Evolutionary conservation across 2,888 invertebrate species (phyloP).

Genomic region (Melanotus villosus): DNA sequence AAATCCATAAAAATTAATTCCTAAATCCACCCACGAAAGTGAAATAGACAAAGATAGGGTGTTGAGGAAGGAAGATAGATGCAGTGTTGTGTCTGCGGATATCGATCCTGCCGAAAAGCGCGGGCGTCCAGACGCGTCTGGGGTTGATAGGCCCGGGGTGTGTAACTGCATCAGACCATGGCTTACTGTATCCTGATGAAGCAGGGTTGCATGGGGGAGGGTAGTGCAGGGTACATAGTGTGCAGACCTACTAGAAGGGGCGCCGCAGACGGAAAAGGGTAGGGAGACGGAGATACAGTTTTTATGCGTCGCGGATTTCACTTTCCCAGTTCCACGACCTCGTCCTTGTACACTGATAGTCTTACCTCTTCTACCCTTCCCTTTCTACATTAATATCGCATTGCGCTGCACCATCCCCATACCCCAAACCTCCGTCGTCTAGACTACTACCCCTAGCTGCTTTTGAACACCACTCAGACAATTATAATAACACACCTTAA

Average conservation of each 20-base stretch:
- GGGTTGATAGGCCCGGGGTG: constrained; percentile 57
- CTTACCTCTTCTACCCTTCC: constrained; percentile 44
- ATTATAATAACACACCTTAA: constrained; percentile 22
- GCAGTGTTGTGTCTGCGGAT: constrained; percentile 69
- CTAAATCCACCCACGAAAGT: neutral
- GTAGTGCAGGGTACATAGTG: constrained; percentile 38
- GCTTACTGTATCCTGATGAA: constrained; percentile 37
- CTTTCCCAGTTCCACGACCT: constrained; percentile 68
- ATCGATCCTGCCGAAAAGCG: constrained; percentile 74
- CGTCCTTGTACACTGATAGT: constrained; percentile 63
- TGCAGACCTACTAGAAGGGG: constrained; percentile 48
- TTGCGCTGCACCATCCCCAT: constrained; percentile 48
- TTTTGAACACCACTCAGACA: constrained; percentile 33
- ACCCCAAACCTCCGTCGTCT: constrained; percentile 58
- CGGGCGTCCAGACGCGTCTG: constrained; percentile 67
- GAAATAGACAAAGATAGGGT: constrained; percentile 23
- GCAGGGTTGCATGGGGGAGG: constrained; percentile 47
- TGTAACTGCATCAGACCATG: constrained; percentile 40
- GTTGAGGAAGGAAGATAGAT: constrained; percentile 34
- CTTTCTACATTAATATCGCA: constrained; percentile 36
- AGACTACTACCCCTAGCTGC: constrained; percentile 51
- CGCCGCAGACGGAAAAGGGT: constrained; percentile 61
- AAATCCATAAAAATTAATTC: constrained; percentile 15
- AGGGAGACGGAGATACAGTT: constrained; percentile 59
- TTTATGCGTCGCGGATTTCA: constrained; percentile 66